These are phyloP conservation scores for Leuctra nigra DNA, from an alignment of 2,888 invertebrate genomes.

Conservation along the genomic window DNA sequence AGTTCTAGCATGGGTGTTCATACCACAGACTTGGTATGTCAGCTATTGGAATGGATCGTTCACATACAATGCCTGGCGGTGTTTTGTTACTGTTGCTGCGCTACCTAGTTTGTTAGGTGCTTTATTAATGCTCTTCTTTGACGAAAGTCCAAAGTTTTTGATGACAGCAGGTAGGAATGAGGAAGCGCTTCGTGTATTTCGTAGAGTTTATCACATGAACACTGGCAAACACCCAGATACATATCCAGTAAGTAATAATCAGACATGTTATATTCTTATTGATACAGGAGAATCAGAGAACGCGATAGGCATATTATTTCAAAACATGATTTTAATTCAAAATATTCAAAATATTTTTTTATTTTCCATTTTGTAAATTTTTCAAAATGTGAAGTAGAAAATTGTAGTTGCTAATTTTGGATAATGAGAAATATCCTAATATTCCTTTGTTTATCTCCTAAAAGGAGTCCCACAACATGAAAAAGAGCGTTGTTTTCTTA, in stretches of 20 bases:
- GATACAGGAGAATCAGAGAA: no score
- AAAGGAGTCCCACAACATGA: no score
- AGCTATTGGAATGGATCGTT: constrained; percentile 38
- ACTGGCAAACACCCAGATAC: constrained; percentile 52
- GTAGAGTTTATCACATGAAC: constrained; percentile 57
- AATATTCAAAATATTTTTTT: no score
- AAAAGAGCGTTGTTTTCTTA: no score
- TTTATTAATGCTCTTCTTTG: constrained; percentile 50
- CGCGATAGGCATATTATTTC: no score
- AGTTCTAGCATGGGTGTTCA: constrained; percentile 62
- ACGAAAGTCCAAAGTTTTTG: constrained; percentile 75
- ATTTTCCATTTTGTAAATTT: no score
- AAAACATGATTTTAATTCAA: neutral
- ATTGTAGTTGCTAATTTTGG: no score
- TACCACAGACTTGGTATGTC: constrained; percentile 54
- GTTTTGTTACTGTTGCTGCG: constrained; percentile 44
- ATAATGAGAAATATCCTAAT: no score
- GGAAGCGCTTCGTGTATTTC: constrained; percentile 57
- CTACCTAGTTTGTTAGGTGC: constrained; percentile 62
- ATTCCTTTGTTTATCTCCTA: no score
- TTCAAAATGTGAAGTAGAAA: no score
- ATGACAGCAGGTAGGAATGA: constrained; percentile 60
- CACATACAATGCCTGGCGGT: constrained; percentile 43
- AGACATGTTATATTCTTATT: no score
- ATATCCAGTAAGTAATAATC: constrained; percentile 53